Evolutionary conservation across 2,888 invertebrate species (phyloP).

Genomic region (Diploptera punctata): DNA sequence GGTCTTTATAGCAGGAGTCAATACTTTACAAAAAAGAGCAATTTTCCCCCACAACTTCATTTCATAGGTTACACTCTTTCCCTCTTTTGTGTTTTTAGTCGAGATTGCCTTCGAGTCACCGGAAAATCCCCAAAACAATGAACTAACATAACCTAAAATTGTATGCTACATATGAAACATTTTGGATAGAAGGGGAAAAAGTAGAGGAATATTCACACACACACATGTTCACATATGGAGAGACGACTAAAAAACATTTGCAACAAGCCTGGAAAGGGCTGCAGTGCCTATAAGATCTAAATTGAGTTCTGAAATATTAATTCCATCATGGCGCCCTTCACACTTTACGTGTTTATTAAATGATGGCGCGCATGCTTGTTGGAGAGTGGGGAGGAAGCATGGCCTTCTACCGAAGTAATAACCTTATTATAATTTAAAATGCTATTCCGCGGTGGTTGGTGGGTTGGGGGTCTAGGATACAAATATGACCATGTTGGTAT

Average conservation of each 20-base stretch:
- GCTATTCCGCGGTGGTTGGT: conserved; percentile 42
- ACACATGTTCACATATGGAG: no score
- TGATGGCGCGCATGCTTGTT: conserved; percentile 32
- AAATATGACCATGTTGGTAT: conserved; percentile 27
- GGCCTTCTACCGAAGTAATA: conserved; percentile 38
- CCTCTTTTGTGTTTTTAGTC: background rate
- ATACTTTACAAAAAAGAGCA: no score
- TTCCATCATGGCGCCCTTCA: conserved; percentile 29
- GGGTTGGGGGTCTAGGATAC: conserved; percentile 31
- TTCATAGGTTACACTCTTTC: background rate
- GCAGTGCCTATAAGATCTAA: conserved; percentile 40
- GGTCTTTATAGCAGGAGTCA: no score
- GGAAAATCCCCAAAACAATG: conserved; percentile 14
- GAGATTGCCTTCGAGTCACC: background rate
- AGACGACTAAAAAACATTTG: conserved; percentile 15
- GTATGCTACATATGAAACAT: conserved; percentile 9
- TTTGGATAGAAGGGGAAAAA: no score
- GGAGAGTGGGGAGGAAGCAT: background rate
- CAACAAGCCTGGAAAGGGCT: background rate
- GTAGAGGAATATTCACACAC: background rate
- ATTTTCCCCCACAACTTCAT: no score
- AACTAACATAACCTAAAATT: conserved; percentile 6
- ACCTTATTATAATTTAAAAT: conserved; percentile 45
- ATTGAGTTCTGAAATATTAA: conserved; percentile 43
- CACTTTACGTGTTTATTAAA: conserved; percentile 43